Evolutionary conservation across 2,888 invertebrate genomes (phyloP).

Genomic region (Vesta saturnalis): DNA sequence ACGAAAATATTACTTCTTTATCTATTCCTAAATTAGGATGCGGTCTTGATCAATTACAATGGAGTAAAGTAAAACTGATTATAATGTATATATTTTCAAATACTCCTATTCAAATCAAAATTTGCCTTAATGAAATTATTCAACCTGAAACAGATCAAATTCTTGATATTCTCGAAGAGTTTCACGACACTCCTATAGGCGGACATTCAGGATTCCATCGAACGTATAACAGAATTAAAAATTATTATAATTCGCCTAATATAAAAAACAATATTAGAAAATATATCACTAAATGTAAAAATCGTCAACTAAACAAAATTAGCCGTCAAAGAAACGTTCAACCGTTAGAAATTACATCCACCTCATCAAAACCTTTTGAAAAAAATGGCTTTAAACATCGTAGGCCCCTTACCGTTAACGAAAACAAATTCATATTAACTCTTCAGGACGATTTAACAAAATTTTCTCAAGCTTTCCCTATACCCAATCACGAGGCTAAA

Average conservation of each 20-base stretch:
- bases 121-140: background rate
- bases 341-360: background rate
- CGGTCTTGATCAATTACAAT: too few species aligned
- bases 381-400: slow-evolving; percentile 50
- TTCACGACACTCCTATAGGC: background rate
- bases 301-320: slow-evolving; percentile 5
- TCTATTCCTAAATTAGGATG: background rate
- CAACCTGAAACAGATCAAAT: background rate
- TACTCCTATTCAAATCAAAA: background rate
- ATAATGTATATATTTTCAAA: background rate
- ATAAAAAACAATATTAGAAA: too few species aligned
- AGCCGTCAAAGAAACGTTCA: background rate
- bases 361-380: slow-evolving; percentile 48
- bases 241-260: background rate
- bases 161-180: slow-evolving; percentile 2
- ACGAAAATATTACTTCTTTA: background rate
- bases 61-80: background rate
- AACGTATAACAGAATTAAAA: too few species aligned
- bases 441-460: too few species aligned
- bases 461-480: slow-evolving; percentile 50
- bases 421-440: slow-evolving; percentile 53
- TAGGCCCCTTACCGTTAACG: slow-evolving; percentile 51
- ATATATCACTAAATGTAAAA: background rate
- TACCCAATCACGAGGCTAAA: slow-evolving; percentile 51
- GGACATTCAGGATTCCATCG: slow-evolving; percentile 4